phyloP scores from a whole-genome alignment of 1,140 invertebrate genomes.

The Cotesia chilonis region DNA sequence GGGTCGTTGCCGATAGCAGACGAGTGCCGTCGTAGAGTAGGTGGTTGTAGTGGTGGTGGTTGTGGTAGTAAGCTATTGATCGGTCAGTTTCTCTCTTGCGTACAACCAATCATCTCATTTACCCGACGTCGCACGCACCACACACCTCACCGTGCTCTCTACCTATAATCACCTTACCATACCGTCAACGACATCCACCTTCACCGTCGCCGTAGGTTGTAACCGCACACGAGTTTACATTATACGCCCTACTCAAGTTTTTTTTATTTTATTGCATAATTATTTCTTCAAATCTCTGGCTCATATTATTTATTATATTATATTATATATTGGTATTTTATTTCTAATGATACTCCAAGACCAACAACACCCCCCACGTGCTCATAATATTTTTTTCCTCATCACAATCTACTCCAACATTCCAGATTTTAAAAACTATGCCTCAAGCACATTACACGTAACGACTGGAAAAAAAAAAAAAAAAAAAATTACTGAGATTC shows the following conservation, averaged over 20 bases:
- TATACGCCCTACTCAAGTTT: too few relatives aligned
- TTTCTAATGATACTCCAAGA: slow-evolving; percentile 22
- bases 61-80: slow-evolving; percentile 53
- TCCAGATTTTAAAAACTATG: too few relatives aligned
- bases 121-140: slow-evolving; percentile 3
- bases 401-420: slow-evolving; percentile 11
- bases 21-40: slow-evolving; percentile 46
- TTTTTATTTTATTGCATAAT: slow-evolving; percentile 32
- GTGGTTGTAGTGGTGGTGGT: slow-evolving; percentile 41
- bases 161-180: too few relatives aligned
- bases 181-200: too few relatives aligned
- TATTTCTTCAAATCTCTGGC: too few relatives aligned
- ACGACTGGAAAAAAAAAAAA: too few relatives aligned
- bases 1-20: slow-evolving; percentile 36
- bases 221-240: slow-evolving; percentile 35
- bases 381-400: neutral
- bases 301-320: too few relatives aligned
- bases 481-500: too few relatives aligned
- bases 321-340: too few relatives aligned
- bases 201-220: slow-evolving; percentile 36
- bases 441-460: too few relatives aligned
- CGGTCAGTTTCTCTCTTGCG: slow-evolving; percentile 48
- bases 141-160: neutral
- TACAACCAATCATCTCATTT: slow-evolving; percentile 36
- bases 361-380: slow-evolving; percentile 15